Base-by-base conservation (phyloP, 2,113 vertebrate genomes). In the Toxotes jaculatrix region DNA sequence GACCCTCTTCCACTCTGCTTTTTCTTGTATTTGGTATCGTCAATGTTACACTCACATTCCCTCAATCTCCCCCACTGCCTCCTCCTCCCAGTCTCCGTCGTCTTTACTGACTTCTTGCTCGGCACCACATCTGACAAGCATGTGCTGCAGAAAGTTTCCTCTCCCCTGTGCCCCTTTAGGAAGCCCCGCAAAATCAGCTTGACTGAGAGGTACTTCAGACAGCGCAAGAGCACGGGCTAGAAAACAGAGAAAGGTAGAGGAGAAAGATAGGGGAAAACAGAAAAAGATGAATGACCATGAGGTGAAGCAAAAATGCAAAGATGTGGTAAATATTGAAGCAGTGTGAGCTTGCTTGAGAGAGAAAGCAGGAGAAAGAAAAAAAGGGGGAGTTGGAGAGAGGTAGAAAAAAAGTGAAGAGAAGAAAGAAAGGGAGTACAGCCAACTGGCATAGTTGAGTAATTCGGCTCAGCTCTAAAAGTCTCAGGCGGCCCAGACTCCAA, bases 71-170 rank as follows among this genome's bases (percentile, higher is more conserved):
- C 59, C 47, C 47, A 10, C 40, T 51, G 12, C 82, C 60, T 82
- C 83, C 84, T 71, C 81, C 84, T 83, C 80, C 53, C 57, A 68
- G 86, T 72, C 45, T 67, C 66, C 67, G 5, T 70, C 40, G 55
- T 71, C 70, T 74, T 80, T 80, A 83, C 75, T 80, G 67, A 80
- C 75, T 66, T 74, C 71, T 87, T 87, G 83, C 82, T 45, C 86
- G 67, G 74, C 75, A 65, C 91, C 92, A 94, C 91, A 93, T 95
- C 93, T 96, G 95, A 95, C 93, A 74, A 88, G 87, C 89, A 88
- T 90, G 87, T 92, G 88, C 92, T 92, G 92, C 92, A 94, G 77
- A 94, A 93, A 95, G 95, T 90, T 95, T 89, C 79, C 88, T 89
- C 85, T 90, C 82, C 82, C 69, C 71, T 60, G 76, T 79, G 88